Percentiles rank a stretch among this genome's conserved stretches.
These are phyloP conservation scores for Pristionchus fissidentatus DNA, from an alignment of 2,888 invertebrate genomes.

Conservation along the genomic window DNA sequence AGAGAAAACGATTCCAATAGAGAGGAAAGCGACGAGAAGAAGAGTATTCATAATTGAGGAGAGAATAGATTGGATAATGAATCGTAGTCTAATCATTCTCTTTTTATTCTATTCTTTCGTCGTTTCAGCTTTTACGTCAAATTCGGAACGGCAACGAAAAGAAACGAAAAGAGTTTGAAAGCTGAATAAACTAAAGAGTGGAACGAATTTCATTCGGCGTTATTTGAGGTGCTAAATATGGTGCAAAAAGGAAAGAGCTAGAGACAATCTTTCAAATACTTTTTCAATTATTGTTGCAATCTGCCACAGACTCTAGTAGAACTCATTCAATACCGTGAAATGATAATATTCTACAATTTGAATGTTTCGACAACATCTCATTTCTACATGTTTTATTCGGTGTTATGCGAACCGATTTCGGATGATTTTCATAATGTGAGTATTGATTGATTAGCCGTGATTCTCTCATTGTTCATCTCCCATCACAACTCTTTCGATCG, in stretches of 20 bases:
- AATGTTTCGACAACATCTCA: too few species aligned
- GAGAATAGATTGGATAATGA: slow-evolving; percentile 8
- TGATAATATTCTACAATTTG: too few species aligned
- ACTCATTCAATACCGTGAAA: too few species aligned
- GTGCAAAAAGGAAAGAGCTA: not conserved
- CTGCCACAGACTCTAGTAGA: too few species aligned
- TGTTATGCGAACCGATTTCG: not conserved
- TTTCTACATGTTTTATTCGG: not conserved
- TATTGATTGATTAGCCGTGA: too few species aligned
- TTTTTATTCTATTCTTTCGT: slow-evolving; percentile 16
- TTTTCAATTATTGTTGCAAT: too few species aligned
- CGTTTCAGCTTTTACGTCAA: not conserved
- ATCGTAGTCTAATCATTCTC: not conserved
- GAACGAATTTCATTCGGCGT: too few species aligned
- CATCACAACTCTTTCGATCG: not conserved
- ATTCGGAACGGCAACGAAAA: not conserved
- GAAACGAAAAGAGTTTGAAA: not conserved
- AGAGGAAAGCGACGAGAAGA: not conserved
- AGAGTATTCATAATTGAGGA: slow-evolving; percentile 11
- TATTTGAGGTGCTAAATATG: too few species aligned
- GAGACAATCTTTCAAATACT: too few species aligned
- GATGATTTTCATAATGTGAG: not conserved
- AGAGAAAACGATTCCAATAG: not conserved
- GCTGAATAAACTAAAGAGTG: not conserved
- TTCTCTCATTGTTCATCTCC: too few species aligned